Evolutionary conservation across 1,140 invertebrate species (phyloP).

Genomic region (Phthorimaea operculella): DNA sequence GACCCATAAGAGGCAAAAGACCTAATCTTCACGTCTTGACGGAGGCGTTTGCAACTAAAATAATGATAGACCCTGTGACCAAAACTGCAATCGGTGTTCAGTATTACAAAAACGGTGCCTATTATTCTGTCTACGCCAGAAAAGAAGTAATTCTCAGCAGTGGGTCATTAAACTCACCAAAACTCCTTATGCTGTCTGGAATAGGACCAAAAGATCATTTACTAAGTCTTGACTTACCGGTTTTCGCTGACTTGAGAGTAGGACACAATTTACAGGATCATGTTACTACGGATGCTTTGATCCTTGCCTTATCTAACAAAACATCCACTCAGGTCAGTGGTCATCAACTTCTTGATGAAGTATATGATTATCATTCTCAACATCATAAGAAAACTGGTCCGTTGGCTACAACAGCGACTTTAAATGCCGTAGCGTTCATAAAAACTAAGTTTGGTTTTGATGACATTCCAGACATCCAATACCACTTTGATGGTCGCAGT

Average conservation of each 20-base stretch:
- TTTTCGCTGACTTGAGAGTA: constrained; percentile 72
- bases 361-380: constrained; percentile 63
- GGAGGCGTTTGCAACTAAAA: constrained; percentile 75
- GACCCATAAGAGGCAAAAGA: constrained; percentile 74
- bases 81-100: constrained; percentile 79
- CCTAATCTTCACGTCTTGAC: constrained; percentile 78
- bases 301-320: constrained; percentile 68
- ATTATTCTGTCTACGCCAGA: constrained; percentile 57
- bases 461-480: constrained; percentile 74
- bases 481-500: constrained; percentile 69
- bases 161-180: constrained; percentile 78
- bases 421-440: constrained; percentile 67
- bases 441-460: constrained; percentile 63
- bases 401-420: constrained; percentile 61
- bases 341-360: constrained; percentile 60
- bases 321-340: constrained; percentile 52
- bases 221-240: constrained; percentile 68
- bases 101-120: constrained; percentile 70
- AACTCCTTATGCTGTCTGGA: constrained; percentile 81
- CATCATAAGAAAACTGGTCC: constrained; percentile 54
- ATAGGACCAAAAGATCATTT: constrained; percentile 75
- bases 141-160: constrained; percentile 81
- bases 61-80: constrained; percentile 77
- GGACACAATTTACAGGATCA: constrained; percentile 89
- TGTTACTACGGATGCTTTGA: constrained; percentile 68